Conservation (phyloP, 2,113 vertebrate genomes). For the Sylvia atricapilla region DNA sequence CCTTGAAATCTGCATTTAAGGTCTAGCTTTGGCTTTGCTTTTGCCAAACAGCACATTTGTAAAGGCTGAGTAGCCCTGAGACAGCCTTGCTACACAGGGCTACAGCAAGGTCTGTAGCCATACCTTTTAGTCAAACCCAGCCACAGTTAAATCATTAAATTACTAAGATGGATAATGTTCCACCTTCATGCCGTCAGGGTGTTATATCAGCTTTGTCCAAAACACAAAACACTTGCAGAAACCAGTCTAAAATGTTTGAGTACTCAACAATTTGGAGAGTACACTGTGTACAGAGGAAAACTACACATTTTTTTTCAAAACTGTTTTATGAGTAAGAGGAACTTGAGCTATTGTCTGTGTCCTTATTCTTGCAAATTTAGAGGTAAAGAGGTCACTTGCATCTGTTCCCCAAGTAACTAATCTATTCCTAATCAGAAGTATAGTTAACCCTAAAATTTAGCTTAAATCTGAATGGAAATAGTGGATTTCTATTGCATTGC, state of each 20-base stretch:
- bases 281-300: neutral
- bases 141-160: neutral
- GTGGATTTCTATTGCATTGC: neutral
- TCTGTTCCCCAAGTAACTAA: neutral
- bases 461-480: neutral
- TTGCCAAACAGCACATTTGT: neutral
- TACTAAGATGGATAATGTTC: neutral
- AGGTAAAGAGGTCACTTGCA: neutral
- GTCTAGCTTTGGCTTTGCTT: neutral
- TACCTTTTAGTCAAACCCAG: neutral
- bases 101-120: neutral
- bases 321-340: neutral
- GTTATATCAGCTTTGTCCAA: neutral
- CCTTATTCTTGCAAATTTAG: neutral
- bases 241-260: neutral
- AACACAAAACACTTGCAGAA: neutral
- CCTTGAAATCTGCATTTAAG: neutral
- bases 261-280: neutral
- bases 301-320: neutral
- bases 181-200: neutral
- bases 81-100: neutral
- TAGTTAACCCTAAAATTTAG: neutral
- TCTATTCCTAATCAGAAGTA: neutral
- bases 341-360: neutral
- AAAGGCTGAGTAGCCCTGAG: neutral